phyloP scores from a whole-genome alignment of 2,888 invertebrate species.

The Agrotis clavis region DNA sequence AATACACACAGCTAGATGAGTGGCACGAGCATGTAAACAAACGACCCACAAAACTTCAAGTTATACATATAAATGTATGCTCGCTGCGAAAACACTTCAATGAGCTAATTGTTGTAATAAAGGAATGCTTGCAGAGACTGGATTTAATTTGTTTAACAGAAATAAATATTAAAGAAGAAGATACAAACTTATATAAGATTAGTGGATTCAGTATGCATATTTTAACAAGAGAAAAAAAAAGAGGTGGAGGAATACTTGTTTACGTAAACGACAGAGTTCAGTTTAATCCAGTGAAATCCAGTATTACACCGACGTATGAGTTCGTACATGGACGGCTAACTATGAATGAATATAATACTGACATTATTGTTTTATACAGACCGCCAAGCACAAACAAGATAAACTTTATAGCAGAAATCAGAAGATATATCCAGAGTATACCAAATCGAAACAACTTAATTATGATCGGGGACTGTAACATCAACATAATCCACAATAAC shows the following conservation, averaged over 20 bases:
- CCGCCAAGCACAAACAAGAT: slow-evolving; percentile 1
- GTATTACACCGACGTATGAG: background rate
- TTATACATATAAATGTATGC: too few species aligned
- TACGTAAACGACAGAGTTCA: background rate
- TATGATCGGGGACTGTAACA: slow-evolving; percentile 3
- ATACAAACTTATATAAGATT: too few species aligned
- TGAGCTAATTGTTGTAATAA: too few species aligned
- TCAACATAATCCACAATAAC: background rate
- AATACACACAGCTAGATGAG: too few species aligned
- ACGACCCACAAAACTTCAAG: too few species aligned
- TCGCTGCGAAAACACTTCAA: too few species aligned
- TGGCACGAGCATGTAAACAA: too few species aligned
- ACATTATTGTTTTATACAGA: background rate
- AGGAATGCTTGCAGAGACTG: too few species aligned
- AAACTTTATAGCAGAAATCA: background rate
- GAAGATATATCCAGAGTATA: background rate
- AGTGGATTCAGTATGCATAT: too few species aligned
- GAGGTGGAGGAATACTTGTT: slow-evolving; percentile 2
- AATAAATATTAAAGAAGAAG: too few species aligned
- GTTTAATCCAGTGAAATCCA: slow-evolving; percentile 1
- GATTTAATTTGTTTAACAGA: too few species aligned
- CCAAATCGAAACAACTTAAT: slow-evolving; percentile 4
- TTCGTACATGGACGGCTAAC: background rate
- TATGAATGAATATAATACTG: background rate
- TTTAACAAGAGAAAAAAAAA: background rate